phyloP scores from a whole-genome alignment of 2,113 vertebrate genomes.

The Australoheros scitulus region DNA sequence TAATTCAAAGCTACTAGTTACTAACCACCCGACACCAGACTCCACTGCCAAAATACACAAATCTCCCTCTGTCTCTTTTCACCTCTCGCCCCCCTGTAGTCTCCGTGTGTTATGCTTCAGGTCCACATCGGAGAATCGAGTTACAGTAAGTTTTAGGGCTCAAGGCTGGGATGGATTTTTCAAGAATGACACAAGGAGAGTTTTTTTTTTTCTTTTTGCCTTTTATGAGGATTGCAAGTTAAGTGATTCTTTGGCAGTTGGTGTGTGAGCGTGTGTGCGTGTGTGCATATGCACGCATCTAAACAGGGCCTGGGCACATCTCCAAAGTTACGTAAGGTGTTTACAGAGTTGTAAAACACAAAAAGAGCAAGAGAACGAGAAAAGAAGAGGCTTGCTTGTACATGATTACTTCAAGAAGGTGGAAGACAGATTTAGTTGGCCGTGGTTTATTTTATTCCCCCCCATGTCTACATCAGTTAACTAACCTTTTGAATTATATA shows the following conservation, averaged over 20 bases:
- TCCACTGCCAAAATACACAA: constrained; percentile 65
- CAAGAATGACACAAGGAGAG: constrained; percentile 59
- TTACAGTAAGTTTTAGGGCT: constrained; percentile 64
- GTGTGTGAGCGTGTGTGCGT: neutral
- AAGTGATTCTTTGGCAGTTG: constrained; percentile 21
- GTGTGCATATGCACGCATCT: neutral
- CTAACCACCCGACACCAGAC: constrained; percentile 43
- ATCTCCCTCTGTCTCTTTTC: neutral
- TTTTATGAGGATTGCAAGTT: constrained; percentile 30
- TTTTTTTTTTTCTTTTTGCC: constrained; percentile 9
- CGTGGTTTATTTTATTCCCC: neutral
- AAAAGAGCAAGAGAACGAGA: neutral
- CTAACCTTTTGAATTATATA: neutral
- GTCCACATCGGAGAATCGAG: constrained; percentile 57
- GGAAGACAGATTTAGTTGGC: neutral
- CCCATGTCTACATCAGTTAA: neutral
- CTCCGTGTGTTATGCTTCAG: constrained; percentile 49
- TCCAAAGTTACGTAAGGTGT: constrained; percentile 18
- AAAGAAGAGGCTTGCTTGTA: neutral
- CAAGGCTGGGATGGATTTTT: constrained; percentile 47
- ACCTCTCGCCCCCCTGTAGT: constrained; percentile 11
- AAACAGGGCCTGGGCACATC: constrained; percentile 2
- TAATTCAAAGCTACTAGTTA: constrained; percentile 45
- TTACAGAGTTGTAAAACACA: neutral
- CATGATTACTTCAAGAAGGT: neutral